Evolutionary conservation across 2,888 invertebrate genomes (phyloP), one percentile per base, ranked within the genome.

Genomic region (Sialis lutaria): DNA sequence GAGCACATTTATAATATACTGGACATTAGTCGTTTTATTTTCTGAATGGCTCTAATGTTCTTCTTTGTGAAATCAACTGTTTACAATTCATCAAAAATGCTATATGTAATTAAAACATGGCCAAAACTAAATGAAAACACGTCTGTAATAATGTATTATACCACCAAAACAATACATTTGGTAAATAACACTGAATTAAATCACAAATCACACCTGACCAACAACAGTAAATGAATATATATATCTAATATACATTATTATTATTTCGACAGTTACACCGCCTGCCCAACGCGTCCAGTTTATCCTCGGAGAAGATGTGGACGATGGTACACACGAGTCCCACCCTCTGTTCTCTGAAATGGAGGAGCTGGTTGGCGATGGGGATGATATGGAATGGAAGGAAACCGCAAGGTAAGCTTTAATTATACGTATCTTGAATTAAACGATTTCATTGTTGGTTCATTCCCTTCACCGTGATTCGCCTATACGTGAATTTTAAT

Each of bases 261-360:
- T 8, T 22, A 40, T 37, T 33, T 44, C 22, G 22, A 4, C 43
- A 90, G 91, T 82, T 56, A 90, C 89, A 46, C 90, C 91, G 42
- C 96, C 96, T 10, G 87, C 93, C 45, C 93, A 97, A 68, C 77
- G 96, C 58, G 95, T 97, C 45, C 96, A 96, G 69, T 95, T 93
- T 62, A 91, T 97, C 59, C 76, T 97, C 49, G 95, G 93, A 33
- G 93, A 95, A 69, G 93, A 93, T 60, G 79, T 85, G 52, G 88
- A 85, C 57, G 87, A 89, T 65, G 77, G 74, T 52, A 67, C 73
- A 35, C 81, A 85, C 63, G 84, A 87, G 61, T 82, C 87, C 6
- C 95, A 93, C 68, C 91, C 93, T 1, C 72, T 97, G 35, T 97
- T 97, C 72, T 92, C 93, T 47, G 97, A 98, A 73, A 92, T 98